Conservation (phyloP, 1,140 invertebrate genomes). For the Drosophila chauvacae region DNA sequence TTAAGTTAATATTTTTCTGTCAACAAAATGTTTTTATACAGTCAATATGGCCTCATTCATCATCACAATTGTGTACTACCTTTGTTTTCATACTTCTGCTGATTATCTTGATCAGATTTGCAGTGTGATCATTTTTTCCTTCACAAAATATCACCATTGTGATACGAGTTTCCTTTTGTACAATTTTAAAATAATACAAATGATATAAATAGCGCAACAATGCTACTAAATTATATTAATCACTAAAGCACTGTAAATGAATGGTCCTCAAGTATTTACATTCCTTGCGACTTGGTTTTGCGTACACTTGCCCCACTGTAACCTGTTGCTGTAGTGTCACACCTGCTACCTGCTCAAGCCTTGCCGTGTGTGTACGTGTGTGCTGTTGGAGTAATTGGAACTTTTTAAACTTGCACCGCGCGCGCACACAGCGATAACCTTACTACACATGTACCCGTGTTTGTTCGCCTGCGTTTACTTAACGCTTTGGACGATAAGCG, state of each 20-base stretch:
- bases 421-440: slow-evolving; percentile 30
- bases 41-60: slow-evolving; percentile 1
- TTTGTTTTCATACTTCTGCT: not conserved
- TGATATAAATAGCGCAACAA: not conserved
- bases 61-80: not conserved
- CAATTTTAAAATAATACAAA: not conserved
- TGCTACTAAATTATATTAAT: not conserved
- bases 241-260: not conserved
- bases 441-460: slow-evolving; percentile 32
- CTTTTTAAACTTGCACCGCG: slow-evolving; percentile 58
- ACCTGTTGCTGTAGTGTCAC: slow-evolving; percentile 36
- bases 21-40: not conserved
- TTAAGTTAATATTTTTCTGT: too few species aligned
- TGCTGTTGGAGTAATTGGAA: slow-evolving; percentile 53
- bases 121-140: not conserved
- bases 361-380: slow-evolving; percentile 16
- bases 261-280: not conserved
- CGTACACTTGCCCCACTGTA: slow-evolving; percentile 29
- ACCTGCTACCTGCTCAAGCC: slow-evolving; percentile 51
- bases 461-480: slow-evolving; percentile 55
- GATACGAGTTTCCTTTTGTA: too few species aligned
- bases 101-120: not conserved
- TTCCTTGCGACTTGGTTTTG: not conserved
- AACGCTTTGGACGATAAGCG: slow-evolving; percentile 68
- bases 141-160: not conserved